Evolutionary conservation across 2,113 vertebrate species (phyloP), one percentile per base, ranked within the genome.

Genomic region (Myrmophylax atrothorax): DNA sequence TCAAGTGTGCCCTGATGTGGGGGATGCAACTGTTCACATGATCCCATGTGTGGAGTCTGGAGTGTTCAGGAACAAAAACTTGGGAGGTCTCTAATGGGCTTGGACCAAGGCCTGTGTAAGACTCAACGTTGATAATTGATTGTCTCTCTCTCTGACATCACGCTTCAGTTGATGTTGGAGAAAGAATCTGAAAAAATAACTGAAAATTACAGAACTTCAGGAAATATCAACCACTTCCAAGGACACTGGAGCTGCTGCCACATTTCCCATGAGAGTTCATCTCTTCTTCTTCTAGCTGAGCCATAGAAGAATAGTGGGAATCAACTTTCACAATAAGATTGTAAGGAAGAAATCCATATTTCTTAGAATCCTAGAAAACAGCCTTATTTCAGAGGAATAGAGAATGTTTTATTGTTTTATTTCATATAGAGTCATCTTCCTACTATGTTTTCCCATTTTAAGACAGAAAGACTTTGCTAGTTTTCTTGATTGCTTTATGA

Each of bases 1-100:
- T 42, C 3, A 6, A 78, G 66, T 70, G 66, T 70, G 79, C 83
- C 91, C 83, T 59, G 35, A 11, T 5, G 38, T 24, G 42, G 7
- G 31, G 29, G 81, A 40, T 64, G 74, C 40, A 5, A 58, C 62
- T 1, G 1, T 97, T 97, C 95, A 77, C 95, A 96, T 5, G 89
- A 90, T 93, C 95, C 95, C 0, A 9, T 0, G 0, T 94, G 89
- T 80, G 90, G 76, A 96, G 88, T 76, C 96, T 59, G 38, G 7
- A 38, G 18, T 18, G 26, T 47, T 66, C 62, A n/a, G 78, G 44
- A 90, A 81, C 60, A 78, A 49, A 92, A 94, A 81, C 89, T 84
- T 97, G 96, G 96, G 94, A 97, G 96, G 96, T 96, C 93, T 95
- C 49, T 90, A 5, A 93, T 22, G 23, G 79, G 56, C 79, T 94